These are phyloP conservation scores for Bombus sibiricus DNA, from an alignment of 1,140 invertebrate genomes.

Conservation along the genomic window DNA sequence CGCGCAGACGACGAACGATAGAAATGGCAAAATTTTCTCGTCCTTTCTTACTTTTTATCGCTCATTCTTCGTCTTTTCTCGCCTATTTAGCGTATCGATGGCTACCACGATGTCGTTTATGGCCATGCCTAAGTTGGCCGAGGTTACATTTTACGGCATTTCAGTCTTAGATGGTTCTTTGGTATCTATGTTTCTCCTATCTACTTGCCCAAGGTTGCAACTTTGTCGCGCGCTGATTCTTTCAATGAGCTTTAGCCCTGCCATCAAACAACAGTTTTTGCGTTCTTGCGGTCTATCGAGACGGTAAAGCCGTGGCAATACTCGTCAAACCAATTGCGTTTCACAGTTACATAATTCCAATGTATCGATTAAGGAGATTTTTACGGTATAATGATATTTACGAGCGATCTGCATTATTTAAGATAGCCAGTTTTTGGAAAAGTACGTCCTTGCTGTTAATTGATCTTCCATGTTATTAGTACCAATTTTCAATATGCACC, in stretches of 20 bases:
- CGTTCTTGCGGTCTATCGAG: not conserved
- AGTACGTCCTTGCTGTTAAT: too few species aligned
- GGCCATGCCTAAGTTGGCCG: slow-evolving; percentile 80
- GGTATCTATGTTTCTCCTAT: slow-evolving; percentile 76
- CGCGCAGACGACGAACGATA: not conserved
- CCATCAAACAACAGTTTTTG: slow-evolving; percentile 12
- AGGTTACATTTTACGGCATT: slow-evolving; percentile 80
- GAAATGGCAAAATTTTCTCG: not conserved
- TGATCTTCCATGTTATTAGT: fast-evolving
- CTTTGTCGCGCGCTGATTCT: slow-evolving; percentile 65
- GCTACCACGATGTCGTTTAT: slow-evolving; percentile 74
- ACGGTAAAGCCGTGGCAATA: slow-evolving; percentile 5
- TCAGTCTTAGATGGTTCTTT: slow-evolving; percentile 78
- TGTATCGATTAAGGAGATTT: not conserved
- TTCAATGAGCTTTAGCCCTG: slow-evolving; percentile 36
- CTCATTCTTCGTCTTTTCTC: slow-evolving; percentile 43
- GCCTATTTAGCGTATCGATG: slow-evolving; percentile 21
- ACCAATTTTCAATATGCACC: too few species aligned
- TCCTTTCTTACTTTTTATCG: slow-evolving; percentile 24
- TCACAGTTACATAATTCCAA: not conserved
- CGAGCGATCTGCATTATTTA: not conserved
- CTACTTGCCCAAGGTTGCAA: slow-evolving; percentile 73
- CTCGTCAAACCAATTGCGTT: slow-evolving; percentile 5
- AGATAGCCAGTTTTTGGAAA: too few species aligned
- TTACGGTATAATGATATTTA: not conserved